Conservation (phyloP, 2,797 vertebrate species). For the Pseudochirops cupreus region DNA sequence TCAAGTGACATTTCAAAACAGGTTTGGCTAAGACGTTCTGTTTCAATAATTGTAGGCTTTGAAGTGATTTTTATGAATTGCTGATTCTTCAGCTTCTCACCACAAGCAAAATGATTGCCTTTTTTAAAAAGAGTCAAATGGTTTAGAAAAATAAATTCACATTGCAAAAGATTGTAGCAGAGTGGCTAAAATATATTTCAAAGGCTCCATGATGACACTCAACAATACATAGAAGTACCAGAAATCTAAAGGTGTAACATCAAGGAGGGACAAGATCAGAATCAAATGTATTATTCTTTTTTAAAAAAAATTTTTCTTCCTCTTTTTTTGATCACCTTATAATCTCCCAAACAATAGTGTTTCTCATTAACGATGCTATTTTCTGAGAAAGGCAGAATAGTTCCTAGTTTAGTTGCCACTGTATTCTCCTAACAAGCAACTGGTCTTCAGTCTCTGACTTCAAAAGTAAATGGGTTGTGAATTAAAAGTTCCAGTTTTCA, state of each 20-base stretch:
- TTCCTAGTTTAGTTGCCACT: slow-evolving; percentile 56
- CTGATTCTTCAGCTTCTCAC: slow-evolving; percentile 44
- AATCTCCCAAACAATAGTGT: slow-evolving; percentile 46
- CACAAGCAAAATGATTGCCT: slow-evolving; percentile 39
- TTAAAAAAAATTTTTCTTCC: slow-evolving; percentile 55
- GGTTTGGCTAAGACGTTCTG: slow-evolving; percentile 4
- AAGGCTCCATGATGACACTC: too few species aligned
- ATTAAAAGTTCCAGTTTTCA: slow-evolving; percentile 73
- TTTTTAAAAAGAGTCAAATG: background rate
- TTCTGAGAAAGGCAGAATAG: slow-evolving; percentile 63
- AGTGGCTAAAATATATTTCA: too few species aligned
- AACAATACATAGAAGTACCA: slow-evolving; percentile 29
- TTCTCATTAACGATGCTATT: slow-evolving; percentile 54
- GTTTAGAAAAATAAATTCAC: slow-evolving; percentile 33
- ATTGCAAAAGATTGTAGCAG: slow-evolving; percentile 6
- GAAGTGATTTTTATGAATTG: background rate
- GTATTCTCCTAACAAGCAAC: slow-evolving; percentile 66
- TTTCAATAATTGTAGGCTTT: slow-evolving; percentile 40
- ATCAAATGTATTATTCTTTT: slow-evolving; percentile 66
- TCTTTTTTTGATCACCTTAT: slow-evolving; percentile 31
- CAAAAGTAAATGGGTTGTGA: slow-evolving; percentile 75
- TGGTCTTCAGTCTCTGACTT: slow-evolving; percentile 64
- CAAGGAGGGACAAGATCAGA: slow-evolving; percentile 57
- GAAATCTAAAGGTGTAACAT: slow-evolving; percentile 27
- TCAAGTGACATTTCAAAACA: background rate